phyloP scores from a whole-genome alignment of 1,140 invertebrate genomes.

The Anastatus disparis region DNA sequence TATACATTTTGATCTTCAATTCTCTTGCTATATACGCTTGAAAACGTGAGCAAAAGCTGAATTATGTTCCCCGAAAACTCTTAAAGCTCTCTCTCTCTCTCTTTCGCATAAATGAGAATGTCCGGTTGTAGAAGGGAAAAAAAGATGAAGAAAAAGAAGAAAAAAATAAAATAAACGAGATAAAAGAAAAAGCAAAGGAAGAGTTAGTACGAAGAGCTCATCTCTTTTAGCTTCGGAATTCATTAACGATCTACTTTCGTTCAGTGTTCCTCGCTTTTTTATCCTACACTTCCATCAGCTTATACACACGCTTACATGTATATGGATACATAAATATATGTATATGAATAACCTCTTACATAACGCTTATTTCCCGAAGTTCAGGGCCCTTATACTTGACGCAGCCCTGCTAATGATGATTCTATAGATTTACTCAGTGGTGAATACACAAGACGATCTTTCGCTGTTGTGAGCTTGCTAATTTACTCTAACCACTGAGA shows the following conservation, averaged over 20 bases:
- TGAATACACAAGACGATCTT: not conserved
- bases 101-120: not conserved
- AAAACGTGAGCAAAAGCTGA: not conserved
- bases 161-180: too few relatives aligned
- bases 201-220: too few relatives aligned
- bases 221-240: not conserved
- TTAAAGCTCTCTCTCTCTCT: too few relatives aligned
- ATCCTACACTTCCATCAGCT: not conserved
- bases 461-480: constrained; percentile 4
- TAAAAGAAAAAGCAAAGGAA: not conserved
- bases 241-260: constrained; percentile 14
- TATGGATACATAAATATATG: too few relatives aligned
- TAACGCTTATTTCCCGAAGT: too few relatives aligned
- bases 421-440: constrained; percentile 24
- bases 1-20: not conserved
- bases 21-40: too few relatives aligned
- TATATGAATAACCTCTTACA: too few relatives aligned
- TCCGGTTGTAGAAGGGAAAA: not conserved
- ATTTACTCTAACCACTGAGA: constrained; percentile 14
- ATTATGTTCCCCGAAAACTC: not conserved
- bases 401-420: constrained; percentile 26
- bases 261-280: not conserved
- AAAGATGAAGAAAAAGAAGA: too few relatives aligned
- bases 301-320: not conserved
- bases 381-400: constrained; percentile 2